Evolutionary conservation across 2,797 vertebrate genomes (phyloP).

Genomic region (Spinibarbus caldwelli): DNA sequence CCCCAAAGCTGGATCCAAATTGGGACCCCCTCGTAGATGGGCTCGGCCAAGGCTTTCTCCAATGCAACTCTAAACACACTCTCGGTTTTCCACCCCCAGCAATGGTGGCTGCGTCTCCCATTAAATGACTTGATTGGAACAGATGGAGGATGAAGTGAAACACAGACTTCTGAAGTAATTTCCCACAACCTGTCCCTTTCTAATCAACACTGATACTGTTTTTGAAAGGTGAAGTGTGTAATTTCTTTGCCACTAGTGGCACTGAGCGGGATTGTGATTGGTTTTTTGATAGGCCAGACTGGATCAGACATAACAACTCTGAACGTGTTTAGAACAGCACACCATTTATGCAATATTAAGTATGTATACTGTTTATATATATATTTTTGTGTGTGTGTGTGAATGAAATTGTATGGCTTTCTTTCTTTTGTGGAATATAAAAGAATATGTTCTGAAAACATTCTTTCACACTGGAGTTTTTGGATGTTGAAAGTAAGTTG

Average conservation of each 20-base stretch:
- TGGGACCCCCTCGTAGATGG: conserved; percentile 62
- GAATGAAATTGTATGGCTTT: too few relatives aligned
- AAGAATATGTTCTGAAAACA: too few relatives aligned
- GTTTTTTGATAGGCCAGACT: neutral
- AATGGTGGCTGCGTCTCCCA: conserved; percentile 47
- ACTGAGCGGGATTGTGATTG: neutral
- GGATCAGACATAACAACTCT: neutral
- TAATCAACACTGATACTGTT: conserved; percentile 55
- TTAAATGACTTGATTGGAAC: conserved; percentile 63
- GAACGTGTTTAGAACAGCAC: neutral
- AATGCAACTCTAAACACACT: conserved; percentile 38
- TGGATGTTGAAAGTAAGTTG: neutral
- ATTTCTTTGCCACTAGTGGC: conserved; percentile 1
- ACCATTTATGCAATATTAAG: neutral
- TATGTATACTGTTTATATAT: neutral
- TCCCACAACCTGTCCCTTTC: conserved; percentile 40
- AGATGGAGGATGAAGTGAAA: conserved; percentile 62
- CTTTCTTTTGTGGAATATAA: too few relatives aligned
- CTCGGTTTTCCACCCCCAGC: conserved; percentile 53
- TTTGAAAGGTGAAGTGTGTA: conserved; percentile 14
- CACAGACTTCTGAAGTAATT: conserved; percentile 51
- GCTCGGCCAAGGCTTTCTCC: conserved; percentile 55
- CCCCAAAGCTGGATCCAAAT: conserved; percentile 48
- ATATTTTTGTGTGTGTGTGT: neutral
- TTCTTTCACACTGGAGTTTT: too few relatives aligned